Conservation (phyloP, 2,113 vertebrate species). For the Genyomyrus donnyi region DNA sequence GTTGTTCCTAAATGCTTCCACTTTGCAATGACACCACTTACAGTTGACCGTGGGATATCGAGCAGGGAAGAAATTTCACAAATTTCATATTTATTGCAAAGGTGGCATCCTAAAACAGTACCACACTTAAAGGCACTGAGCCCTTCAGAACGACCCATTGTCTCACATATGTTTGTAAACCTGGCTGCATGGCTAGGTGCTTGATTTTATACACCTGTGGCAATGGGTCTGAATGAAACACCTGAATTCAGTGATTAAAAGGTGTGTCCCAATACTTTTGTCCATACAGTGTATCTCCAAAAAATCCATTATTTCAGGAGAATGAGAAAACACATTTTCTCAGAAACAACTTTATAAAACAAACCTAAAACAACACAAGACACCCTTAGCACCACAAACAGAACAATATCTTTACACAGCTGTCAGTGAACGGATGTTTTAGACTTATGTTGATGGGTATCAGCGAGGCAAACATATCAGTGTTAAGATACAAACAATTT, state of each 20-base stretch:
- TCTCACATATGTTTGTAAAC: neutral
- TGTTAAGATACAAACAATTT: neutral
- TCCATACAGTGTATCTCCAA: neutral
- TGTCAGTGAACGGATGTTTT: neutral
- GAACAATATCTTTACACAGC: neutral
- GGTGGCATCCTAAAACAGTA: neutral
- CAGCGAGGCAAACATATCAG: neutral
- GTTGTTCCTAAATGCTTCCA: neutral
- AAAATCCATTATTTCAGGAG: neutral
- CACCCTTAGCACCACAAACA: neutral
- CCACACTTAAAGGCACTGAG: neutral
- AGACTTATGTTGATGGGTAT: neutral
- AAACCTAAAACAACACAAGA: neutral
- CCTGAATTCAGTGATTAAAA: neutral
- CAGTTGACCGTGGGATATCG: neutral
- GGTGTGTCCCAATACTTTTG: neutral
- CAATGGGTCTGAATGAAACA: neutral
- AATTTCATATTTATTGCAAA: too few species aligned
- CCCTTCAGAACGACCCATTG: neutral
- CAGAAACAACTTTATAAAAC: neutral
- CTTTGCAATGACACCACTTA: neutral
- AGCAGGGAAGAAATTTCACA: neutral
- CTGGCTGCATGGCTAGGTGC: neutral
- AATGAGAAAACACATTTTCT: neutral
- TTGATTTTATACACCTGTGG: neutral